Percentiles rank a stretch among this genome's conserved stretches.
Evolutionary conservation across 2,888 invertebrate species (phyloP).

Genomic region (Acheta domesticus): DNA sequence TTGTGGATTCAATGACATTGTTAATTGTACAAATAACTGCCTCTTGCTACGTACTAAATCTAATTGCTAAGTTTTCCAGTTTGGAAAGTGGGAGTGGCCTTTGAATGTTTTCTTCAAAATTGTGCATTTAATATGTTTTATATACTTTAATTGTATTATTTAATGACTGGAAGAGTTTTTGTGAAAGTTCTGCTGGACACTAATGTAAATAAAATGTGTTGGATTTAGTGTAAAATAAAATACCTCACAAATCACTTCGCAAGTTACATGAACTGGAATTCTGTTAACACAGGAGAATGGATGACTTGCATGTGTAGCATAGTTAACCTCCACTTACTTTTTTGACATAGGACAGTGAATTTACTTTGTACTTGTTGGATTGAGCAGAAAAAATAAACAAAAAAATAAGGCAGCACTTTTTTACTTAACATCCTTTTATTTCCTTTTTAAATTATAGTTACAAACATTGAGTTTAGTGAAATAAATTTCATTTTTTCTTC

Average conservation of each 20-base stretch:
- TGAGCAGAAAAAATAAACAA: neutral
- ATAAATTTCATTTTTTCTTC: no score
- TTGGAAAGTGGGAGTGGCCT: neutral
- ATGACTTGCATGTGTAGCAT: no score
- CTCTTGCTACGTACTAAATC: neutral
- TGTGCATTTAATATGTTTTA: neutral
- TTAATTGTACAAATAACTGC: neutral
- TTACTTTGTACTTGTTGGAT: slow-evolving; percentile 24
- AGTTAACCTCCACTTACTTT: no score
- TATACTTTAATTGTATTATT: slow-evolving; percentile 6
- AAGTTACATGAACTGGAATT: slow-evolving; percentile 3
- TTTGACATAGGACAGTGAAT: neutral
- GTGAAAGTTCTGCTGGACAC: neutral
- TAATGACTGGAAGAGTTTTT: neutral
- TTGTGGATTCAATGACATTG: neutral
- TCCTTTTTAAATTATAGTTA: no score
- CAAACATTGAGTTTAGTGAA: no score
- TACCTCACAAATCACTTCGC: neutral
- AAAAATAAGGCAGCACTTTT: neutral
- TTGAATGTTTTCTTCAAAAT: neutral
- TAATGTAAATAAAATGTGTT: slow-evolving; percentile 11
- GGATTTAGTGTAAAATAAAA: neutral
- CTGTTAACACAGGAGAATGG: neutral
- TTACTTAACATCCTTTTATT: no score
- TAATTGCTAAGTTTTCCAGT: neutral